These are phyloP conservation scores for Channa maculata DNA, from an alignment of 2,113 vertebrate species.

Conservation along the genomic window DNA sequence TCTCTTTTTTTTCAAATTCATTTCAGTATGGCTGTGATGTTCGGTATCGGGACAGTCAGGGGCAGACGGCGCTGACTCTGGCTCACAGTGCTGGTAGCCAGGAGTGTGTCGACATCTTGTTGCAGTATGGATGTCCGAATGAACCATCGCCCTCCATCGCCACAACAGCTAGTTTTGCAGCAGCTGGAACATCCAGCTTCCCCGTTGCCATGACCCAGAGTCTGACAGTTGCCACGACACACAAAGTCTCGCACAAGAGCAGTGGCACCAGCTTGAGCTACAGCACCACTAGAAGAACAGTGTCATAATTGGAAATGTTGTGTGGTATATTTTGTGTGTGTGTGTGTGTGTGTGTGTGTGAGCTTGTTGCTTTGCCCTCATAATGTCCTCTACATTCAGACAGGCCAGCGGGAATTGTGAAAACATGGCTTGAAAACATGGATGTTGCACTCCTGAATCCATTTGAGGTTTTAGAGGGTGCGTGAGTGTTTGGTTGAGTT, in stretches of 20 bases:
- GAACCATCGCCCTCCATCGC: slow-evolving; percentile 53
- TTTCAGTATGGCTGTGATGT: slow-evolving; percentile 94
- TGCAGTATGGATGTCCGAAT: slow-evolving; percentile 92
- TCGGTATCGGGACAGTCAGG: slow-evolving; percentile 88
- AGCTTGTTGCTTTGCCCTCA: slow-evolving; percentile 42
- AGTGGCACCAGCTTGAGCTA: slow-evolving; percentile 87
- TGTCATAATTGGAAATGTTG: slow-evolving; percentile 69
- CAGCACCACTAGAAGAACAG: slow-evolving; percentile 84
- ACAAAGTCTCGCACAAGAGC: slow-evolving; percentile 88
- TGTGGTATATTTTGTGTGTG: slow-evolving; percentile 12
- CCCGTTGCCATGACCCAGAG: slow-evolving; percentile 83
- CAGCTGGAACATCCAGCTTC: slow-evolving; percentile 80
- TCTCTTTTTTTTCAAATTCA: slow-evolving; percentile 5
- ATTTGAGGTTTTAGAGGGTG: slow-evolving; percentile 23
- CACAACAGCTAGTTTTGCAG: slow-evolving; percentile 56
- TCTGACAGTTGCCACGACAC: slow-evolving; percentile 81
- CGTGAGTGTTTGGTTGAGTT: slow-evolving; percentile 37
- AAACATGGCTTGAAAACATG: slow-evolving; percentile 19
- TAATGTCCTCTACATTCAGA: slow-evolving; percentile 37
- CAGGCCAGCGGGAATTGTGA: slow-evolving; percentile 30
- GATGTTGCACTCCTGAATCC: slow-evolving; percentile 42
- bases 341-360: slow-evolving; percentile 9
- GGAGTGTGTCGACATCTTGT: slow-evolving; percentile 92
- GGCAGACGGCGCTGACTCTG: slow-evolving; percentile 88
- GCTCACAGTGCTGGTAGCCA: slow-evolving; percentile 90